A percentile compares a stretch with the other conserved stretches of the same genome.
phyloP scores from a whole-genome alignment of 2,888 invertebrate species.

The Xestia c-nigrum region DNA sequence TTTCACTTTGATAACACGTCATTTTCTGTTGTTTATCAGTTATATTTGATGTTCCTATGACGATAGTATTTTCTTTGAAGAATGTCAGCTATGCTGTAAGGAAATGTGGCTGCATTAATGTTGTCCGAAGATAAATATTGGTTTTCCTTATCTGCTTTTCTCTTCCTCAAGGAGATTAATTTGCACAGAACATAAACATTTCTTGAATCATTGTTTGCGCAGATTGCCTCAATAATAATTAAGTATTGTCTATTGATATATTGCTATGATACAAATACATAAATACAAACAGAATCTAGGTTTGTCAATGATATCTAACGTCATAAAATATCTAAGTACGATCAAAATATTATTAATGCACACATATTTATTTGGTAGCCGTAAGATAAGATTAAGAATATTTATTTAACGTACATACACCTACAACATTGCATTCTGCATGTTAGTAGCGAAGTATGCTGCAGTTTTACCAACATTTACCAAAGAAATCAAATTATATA shows the following conservation, averaged over 20 bases:
- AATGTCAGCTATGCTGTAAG: not conserved
- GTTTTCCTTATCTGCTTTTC: conserved; percentile 4
- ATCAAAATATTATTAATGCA: not conserved
- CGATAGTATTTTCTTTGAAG: conserved; percentile 8
- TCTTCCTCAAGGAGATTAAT: too few relatives aligned
- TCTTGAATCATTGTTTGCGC: too few relatives aligned
- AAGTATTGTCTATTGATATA: not conserved
- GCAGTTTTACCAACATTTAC: not conserved
- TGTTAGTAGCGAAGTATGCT: not conserved
- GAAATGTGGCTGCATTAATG: not conserved
- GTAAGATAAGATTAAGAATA: conserved; percentile 23
- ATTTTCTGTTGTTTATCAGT: conserved; percentile 14
- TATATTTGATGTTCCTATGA: conserved; percentile 20
- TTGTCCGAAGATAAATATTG: not conserved
- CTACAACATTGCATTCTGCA: not conserved
- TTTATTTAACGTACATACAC: not conserved
- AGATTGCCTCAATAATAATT: not conserved
- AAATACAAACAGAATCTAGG: not conserved
- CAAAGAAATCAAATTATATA: too few relatives aligned
- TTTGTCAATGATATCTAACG: conserved; percentile 10
- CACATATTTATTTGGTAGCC: not conserved
- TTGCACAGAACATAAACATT: too few relatives aligned
- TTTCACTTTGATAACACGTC: not conserved
- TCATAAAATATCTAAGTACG: not conserved
- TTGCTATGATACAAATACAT: not conserved